phyloP scores from a whole-genome alignment of 2,113 vertebrate species.

The Trochalopteron elliotii region DNA sequence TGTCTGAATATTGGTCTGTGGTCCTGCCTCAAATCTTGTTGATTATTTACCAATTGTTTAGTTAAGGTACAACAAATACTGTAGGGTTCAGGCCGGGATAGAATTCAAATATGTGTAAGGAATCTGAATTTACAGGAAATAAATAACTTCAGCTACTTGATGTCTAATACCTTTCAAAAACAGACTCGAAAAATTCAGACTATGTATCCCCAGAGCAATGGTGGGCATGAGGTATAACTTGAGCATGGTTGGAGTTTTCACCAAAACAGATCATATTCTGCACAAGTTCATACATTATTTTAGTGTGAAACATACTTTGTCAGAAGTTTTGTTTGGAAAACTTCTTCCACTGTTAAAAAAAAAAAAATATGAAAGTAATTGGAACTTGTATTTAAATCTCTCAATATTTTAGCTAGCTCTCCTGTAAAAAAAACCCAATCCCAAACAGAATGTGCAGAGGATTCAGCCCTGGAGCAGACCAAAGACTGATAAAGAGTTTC shows the following conservation, averaged over 20 bases:
- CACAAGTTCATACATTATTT: background rate
- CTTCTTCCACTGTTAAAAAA: background rate
- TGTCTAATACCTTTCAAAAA: background rate
- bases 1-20: background rate
- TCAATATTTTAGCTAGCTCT: background rate
- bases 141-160: background rate
- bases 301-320: background rate
- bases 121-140: background rate
- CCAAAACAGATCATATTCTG: background rate
- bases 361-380: background rate
- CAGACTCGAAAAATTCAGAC: background rate
- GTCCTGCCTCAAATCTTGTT: background rate
- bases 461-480: background rate
- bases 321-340: background rate
- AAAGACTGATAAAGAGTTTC: background rate
- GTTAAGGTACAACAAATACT: background rate
- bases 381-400: background rate
- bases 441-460: background rate
- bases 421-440: background rate
- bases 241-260: background rate
- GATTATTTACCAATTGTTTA: background rate
- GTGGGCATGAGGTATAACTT: background rate
- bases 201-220: background rate
- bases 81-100: background rate
- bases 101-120: background rate